phyloP scores from a whole-genome alignment of 1,140 invertebrate genomes.

The Drosophila jambulina region DNA sequence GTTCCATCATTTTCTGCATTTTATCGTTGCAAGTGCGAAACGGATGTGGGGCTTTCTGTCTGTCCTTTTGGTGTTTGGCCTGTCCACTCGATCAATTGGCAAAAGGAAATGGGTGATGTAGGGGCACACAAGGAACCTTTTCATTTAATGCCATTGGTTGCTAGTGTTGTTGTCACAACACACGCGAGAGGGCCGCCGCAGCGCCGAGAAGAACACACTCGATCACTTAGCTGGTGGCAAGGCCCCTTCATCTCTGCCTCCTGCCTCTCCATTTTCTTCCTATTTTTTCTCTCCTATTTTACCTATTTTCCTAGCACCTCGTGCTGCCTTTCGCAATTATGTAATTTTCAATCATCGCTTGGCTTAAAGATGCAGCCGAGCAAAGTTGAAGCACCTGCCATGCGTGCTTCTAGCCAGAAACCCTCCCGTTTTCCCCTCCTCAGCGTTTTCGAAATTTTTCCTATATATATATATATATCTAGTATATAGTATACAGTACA shows the following conservation, averaged over 20 bases:
- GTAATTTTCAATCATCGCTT: slow-evolving; percentile 80
- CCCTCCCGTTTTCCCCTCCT: slow-evolving; percentile 4
- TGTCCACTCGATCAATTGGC: slow-evolving; percentile 48
- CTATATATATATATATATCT: slow-evolving; percentile 3
- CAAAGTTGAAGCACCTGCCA: slow-evolving; percentile 74
- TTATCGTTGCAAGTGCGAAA: slow-evolving; percentile 15
- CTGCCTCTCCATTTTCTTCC: neutral
- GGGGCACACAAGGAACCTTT: slow-evolving; percentile 33
- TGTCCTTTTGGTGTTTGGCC: slow-evolving; percentile 37
- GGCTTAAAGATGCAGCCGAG: slow-evolving; percentile 72
- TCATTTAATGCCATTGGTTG: slow-evolving; percentile 45
- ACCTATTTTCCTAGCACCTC: slow-evolving; percentile 15
- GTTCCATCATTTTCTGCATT: neutral
- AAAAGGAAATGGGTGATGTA: slow-evolving; percentile 30
- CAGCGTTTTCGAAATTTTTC: neutral
- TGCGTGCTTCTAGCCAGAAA: slow-evolving; percentile 28
- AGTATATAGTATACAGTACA: slow-evolving; percentile 4
- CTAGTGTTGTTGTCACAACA: slow-evolving; percentile 25
- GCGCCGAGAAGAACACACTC: slow-evolving; percentile 20
- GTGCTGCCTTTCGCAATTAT: slow-evolving; percentile 68
- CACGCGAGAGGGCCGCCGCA: slow-evolving; percentile 11
- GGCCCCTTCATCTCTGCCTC: slow-evolving; percentile 3
- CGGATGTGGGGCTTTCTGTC: slow-evolving; percentile 39
- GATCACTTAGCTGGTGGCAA: slow-evolving; percentile 42
- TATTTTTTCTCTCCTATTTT: neutral